Percentiles rank a stretch among this genome's conserved stretches.
phyloP scores from a whole-genome alignment of 2,113 vertebrate genomes.

The Laterallus jamaicensis region DNA sequence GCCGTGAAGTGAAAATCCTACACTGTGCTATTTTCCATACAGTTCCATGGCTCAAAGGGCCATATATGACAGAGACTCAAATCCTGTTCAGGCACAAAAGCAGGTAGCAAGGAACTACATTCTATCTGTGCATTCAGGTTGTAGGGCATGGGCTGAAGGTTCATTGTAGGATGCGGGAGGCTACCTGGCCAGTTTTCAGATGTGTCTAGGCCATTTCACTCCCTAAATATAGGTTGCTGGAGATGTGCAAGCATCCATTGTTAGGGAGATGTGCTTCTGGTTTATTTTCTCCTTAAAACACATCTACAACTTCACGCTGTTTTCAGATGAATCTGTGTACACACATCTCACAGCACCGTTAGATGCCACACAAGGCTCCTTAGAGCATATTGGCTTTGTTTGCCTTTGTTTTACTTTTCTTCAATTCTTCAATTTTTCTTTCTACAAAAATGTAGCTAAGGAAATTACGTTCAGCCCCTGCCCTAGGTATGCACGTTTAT shows the following conservation, averaged over 20 bases:
- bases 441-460: background rate
- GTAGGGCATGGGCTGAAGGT: background rate
- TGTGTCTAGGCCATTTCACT: background rate
- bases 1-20: background rate
- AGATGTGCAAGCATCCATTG: background rate
- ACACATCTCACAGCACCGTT: background rate
- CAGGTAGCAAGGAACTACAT: background rate
- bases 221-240: background rate
- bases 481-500: accelerated
- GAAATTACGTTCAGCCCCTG: background rate
- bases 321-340: background rate
- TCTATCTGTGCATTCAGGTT: accelerated
- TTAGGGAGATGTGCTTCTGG: background rate
- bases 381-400: background rate
- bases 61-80: background rate
- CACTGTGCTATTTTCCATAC: background rate
- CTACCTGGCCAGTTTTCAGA: background rate
- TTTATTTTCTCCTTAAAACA: background rate
- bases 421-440: background rate
- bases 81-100: background rate
- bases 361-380: background rate
- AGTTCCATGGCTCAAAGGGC: background rate
- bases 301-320: background rate
- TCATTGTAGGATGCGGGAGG: background rate
- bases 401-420: background rate